Percentiles rank a stretch among this genome's conserved stretches.
Evolutionary conservation across 2,797 vertebrate species (phyloP).

Genomic region (Leucoraja ocellata): DNA sequence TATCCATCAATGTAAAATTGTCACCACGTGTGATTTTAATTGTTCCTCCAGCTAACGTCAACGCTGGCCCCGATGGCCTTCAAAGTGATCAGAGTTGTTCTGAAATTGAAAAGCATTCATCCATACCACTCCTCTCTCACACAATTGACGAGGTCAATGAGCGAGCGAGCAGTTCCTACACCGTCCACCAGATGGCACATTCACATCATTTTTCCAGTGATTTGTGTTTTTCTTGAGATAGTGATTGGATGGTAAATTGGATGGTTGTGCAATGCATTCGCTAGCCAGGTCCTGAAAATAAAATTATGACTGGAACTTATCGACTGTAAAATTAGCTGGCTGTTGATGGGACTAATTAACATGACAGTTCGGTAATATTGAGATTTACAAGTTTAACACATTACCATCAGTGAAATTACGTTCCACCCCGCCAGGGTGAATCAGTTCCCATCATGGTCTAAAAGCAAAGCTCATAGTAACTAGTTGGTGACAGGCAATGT

Average conservation of each 20-base stretch:
- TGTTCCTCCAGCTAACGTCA: background rate
- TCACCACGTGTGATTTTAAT: background rate
- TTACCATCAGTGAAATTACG: background rate
- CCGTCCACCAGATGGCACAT: slow-evolving; percentile 18
- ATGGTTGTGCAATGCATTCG: background rate
- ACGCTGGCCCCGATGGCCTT: background rate
- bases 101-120: slow-evolving; percentile 35
- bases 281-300: background rate
- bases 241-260: background rate
- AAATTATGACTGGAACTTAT: slow-evolving; percentile 8
- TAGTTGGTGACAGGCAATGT: background rate
- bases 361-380: background rate
- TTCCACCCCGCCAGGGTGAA: too few relatives aligned
- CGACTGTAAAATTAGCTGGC: background rate
- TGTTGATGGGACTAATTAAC: background rate
- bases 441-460: too few relatives aligned
- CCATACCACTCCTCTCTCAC: slow-evolving; percentile 7
- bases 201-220: background rate
- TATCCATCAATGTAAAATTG: slow-evolving; percentile 10
- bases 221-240: too few relatives aligned
- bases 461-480: background rate
- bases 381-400: background rate
- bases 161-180: background rate
- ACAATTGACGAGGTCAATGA: background rate
- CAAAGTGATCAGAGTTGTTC: background rate